A percentile compares a stretch with the other conserved stretches of the same genome.
Evolutionary conservation across 2,797 vertebrate species (phyloP).

Genomic region (Typhlichthys eigenmanni): DNA sequence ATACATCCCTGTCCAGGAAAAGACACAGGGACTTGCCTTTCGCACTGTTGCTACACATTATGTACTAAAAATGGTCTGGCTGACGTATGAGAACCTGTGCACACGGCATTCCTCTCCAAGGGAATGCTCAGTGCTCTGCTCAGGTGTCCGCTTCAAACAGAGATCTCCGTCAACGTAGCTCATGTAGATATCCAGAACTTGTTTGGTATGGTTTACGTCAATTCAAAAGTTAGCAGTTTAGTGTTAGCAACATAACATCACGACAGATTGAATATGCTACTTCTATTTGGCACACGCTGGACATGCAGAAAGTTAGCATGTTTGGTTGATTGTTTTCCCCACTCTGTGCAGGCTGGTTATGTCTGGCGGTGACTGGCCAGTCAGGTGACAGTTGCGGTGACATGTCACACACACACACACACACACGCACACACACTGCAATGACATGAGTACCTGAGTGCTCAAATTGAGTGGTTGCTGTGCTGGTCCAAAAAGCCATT

Average conservation of each 20-base stretch:
- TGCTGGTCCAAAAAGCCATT: slow-evolving; percentile 97
- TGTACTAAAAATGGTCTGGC: slow-evolving; percentile 66
- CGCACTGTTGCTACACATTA: slow-evolving; percentile 65
- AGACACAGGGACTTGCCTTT: slow-evolving; percentile 48
- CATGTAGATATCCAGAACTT: neutral
- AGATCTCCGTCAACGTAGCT: too few species aligned
- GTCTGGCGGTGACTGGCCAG: slow-evolving; percentile 60
- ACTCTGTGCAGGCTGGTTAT: slow-evolving; percentile 80
- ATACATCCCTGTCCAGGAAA: slow-evolving; percentile 22
- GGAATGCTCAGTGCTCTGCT: slow-evolving; percentile 5
- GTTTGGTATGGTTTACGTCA: too few species aligned
- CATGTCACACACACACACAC: neutral
- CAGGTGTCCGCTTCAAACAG: too few species aligned
- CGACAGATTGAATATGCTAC: slow-evolving; percentile 1
- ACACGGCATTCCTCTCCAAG: slow-evolving; percentile 35
- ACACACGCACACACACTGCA: slow-evolving; percentile 43
- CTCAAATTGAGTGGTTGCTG: slow-evolving; percentile 86
- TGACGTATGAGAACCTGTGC: slow-evolving; percentile 33
- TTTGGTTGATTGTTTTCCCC: slow-evolving; percentile 40
- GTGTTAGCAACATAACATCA: too few species aligned
- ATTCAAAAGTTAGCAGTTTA: too few species aligned
- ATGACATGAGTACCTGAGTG: slow-evolving; percentile 90
- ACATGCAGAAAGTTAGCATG: slow-evolving; percentile 71
- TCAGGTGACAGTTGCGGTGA: neutral
- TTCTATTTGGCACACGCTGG: slow-evolving; percentile 49